These are phyloP conservation scores for Xylophagus ater DNA, from an alignment of 2,888 invertebrate species.

Conservation along the genomic window DNA sequence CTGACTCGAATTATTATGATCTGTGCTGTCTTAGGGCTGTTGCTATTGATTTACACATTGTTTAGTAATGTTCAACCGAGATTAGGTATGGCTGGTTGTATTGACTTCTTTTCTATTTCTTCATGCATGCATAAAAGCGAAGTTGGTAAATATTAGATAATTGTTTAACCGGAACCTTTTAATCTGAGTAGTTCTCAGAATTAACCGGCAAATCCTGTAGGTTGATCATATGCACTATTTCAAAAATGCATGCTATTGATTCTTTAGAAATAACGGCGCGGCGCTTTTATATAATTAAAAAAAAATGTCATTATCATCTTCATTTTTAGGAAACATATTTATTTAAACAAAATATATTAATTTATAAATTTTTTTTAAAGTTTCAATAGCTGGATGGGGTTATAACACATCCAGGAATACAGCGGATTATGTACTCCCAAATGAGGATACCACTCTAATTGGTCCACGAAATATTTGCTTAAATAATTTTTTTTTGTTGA, in stretches of 20 bases:
- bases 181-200: no score
- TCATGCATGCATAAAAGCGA: conserved; percentile 14
- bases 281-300: neutral
- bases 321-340: neutral
- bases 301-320: neutral
- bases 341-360: neutral
- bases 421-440: conserved; percentile 57
- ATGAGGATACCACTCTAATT: conserved; percentile 55
- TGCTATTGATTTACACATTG: conserved; percentile 28
- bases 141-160: conserved; percentile 14
- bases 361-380: conserved; percentile 22
- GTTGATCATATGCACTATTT: no score
- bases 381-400: conserved; percentile 57
- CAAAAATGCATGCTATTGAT: no score
- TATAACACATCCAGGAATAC: conserved; percentile 61
- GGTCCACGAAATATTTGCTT: conserved; percentile 48
- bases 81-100: conserved; percentile 24
- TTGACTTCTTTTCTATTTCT: conserved; percentile 10
- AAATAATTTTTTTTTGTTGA: conserved; percentile 48
- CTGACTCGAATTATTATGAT: conserved; percentile 22
- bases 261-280: no score
- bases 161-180: no score
- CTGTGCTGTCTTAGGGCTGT: conserved; percentile 21
- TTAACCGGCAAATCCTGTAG: no score
- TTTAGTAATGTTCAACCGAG: conserved; percentile 29